Base-by-base conservation (phyloP, 1,140 invertebrate species). In the Saccostrea glomerata region DNA sequence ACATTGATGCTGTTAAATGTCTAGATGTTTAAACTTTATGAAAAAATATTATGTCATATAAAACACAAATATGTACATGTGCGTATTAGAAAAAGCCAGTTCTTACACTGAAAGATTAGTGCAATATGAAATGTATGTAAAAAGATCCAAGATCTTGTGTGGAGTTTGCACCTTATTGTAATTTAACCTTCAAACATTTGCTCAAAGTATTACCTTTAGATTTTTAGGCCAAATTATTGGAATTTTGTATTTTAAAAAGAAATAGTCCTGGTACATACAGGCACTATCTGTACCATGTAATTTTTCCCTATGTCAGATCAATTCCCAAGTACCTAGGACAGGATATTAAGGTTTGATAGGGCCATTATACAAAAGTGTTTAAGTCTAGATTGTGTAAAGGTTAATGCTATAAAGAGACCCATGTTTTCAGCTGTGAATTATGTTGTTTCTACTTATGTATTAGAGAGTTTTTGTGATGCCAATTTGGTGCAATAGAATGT, bases 401-500 rank as follows among this genome's bases (percentile, higher is more conserved):
- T 63, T n/a, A 17, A 63, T 6, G 58, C 17, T 63, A 20, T 63
- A n/a, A 20, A 63, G 58, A 63, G 58, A 63, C 15, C 58, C 58
- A 63, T 63, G 58, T 63, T 63, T 63, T 63, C 58, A 20, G 58
- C 58, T 6, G 15, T 63, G 58, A 63, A 63, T 63, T 63, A 17
- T 63, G 58, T 63, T 63, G 58, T 63, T 63, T 63, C 58, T 63
- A 63, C 58, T 63, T 63, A 17, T 63, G 58, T 77, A 25, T 77
- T 77, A 77, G 70, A 77, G 70, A 73, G 23, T 73, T 73, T 77
- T 63, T 77, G 70, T 77, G 25, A 77, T 77, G 70, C 70, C 70
- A 77, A 30, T 77, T 25, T 77, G 70, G 70, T 77, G 70, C 70
- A 77, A 77, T 77, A 77, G 70, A 77, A 77, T 77, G 70, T 77